Evolutionary conservation across 2,888 invertebrate genomes (phyloP).

Genomic region (Gandaritis pyraliata): DNA sequence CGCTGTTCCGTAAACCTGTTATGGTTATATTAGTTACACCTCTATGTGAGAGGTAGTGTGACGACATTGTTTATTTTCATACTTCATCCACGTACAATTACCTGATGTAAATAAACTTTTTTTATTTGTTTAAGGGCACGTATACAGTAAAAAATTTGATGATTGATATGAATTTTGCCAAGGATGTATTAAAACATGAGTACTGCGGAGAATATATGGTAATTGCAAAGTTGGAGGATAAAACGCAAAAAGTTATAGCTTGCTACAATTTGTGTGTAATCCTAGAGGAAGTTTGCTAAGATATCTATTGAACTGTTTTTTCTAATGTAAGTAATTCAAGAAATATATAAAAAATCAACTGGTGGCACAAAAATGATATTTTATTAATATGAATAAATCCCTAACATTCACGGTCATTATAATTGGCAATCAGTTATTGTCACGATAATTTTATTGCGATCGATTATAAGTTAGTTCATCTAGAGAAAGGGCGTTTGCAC

Average conservation of each 20-base stretch:
- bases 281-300: slow-evolving; percentile 9
- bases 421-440: no score
- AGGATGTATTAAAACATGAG: slow-evolving; percentile 17
- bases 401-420: no score
- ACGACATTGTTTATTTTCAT: no score
- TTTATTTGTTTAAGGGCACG: slow-evolving; percentile 27
- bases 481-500: no score
- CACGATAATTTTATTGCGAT: no score
- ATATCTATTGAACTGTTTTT: neutral
- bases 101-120: no score
- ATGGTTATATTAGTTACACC: no score
- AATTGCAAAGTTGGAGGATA: slow-evolving; percentile 1
- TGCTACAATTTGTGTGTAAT: slow-evolving; percentile 23
- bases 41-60: no score
- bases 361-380: slow-evolving; percentile 26
- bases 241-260: neutral
- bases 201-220: slow-evolving; percentile 12
- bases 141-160: slow-evolving; percentile 25
- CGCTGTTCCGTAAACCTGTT: no score
- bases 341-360: slow-evolving; percentile 19
- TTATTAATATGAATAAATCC: neutral
- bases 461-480: no score
- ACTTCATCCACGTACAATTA: no score
- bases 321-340: neutral
- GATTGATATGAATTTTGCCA: slow-evolving; percentile 16